Percentiles rank a stretch among this genome's conserved stretches.
Evolutionary conservation across 2,888 invertebrate species (phyloP).

Genomic region (Acanthosoma haemorrhoidale): DNA sequence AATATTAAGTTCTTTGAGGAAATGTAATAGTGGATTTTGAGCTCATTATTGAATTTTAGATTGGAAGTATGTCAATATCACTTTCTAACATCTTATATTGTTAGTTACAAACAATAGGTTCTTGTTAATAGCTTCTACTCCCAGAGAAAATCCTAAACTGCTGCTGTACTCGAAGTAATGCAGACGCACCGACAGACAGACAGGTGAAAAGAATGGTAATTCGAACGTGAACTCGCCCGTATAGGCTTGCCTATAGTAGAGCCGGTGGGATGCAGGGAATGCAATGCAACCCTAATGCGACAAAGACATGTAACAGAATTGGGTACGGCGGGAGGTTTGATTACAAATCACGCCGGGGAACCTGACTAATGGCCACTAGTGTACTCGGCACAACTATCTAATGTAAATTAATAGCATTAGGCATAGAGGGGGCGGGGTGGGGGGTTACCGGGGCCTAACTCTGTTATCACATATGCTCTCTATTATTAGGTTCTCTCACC

Average conservation of each 20-base stretch:
- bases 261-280: too few relatives aligned
- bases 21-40: too few relatives aligned
- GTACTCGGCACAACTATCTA: conserved; percentile 38
- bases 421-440: background rate
- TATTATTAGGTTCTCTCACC: conserved; percentile 37
- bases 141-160: too few relatives aligned
- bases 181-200: background rate
- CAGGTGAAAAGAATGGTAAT: background rate
- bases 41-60: too few relatives aligned
- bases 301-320: background rate
- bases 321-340: conserved; percentile 29
- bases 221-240: too few relatives aligned
- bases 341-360: conserved; percentile 36
- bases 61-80: too few relatives aligned
- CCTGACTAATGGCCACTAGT: conserved; percentile 31
- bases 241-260: too few relatives aligned
- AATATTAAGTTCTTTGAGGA: too few relatives aligned
- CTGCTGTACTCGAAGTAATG: too few relatives aligned
- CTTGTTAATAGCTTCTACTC: too few relatives aligned
- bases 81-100: too few relatives aligned
- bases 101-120: too few relatives aligned
- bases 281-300: background rate
- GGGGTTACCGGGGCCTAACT: conserved; percentile 25
- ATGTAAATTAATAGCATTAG: conserved; percentile 39
- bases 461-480: conserved; percentile 37